Conservation (phyloP, 2,113 vertebrate genomes). For the Callospermophilus lateralis region DNA sequence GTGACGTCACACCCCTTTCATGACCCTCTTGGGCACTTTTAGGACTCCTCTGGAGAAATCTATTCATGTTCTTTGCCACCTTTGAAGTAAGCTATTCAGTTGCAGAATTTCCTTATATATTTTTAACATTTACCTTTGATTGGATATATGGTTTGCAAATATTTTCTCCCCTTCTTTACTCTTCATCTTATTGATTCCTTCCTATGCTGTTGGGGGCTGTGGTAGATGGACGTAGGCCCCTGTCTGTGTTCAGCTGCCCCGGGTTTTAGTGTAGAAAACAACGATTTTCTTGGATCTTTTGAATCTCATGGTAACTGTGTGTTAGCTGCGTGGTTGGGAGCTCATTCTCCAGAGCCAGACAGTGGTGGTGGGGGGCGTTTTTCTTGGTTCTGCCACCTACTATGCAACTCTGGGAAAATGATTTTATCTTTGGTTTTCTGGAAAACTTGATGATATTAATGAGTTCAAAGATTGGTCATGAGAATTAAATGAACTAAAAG, state of each 20-base stretch:
- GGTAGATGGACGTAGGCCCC: neutral
- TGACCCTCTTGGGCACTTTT: neutral
- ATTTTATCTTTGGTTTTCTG: neutral
- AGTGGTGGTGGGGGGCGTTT: rapidly evolving
- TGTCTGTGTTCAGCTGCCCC: neutral
- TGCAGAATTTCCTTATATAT: neutral
- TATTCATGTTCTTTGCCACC: neutral
- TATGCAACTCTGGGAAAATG: neutral
- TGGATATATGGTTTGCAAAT: neutral
- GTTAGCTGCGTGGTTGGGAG: rapidly evolving
- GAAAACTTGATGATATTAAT: neutral
- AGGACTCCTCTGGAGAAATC: neutral
- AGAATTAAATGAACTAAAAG: neutral
- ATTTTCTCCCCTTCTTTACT: neutral
- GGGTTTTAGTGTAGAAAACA: neutral
- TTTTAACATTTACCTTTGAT: neutral
- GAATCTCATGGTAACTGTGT: neutral
- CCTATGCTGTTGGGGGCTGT: neutral
- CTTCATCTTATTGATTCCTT: neutral
- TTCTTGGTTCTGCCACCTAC: neutral
- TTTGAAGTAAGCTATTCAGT: neutral
- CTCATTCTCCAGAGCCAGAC: neutral
- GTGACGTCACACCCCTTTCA: neutral
- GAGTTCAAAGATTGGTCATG: neutral
- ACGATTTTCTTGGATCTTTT: neutral